Percentiles rank a stretch among this genome's conserved stretches.
phyloP scores from a whole-genome alignment of 2,113 vertebrate species.

The Stigmatopora nigra region DNA sequence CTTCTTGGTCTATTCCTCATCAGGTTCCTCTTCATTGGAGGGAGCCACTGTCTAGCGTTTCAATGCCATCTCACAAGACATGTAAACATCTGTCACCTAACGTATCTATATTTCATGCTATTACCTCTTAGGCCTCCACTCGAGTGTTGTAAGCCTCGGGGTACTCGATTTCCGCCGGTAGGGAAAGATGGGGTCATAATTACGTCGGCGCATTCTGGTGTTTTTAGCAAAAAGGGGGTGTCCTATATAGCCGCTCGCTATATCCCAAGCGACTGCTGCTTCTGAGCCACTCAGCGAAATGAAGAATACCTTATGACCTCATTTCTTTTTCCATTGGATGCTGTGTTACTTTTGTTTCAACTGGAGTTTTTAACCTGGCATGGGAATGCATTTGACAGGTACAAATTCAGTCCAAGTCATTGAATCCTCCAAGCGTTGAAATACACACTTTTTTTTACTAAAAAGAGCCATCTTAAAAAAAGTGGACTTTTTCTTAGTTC shows the following conservation, averaged over 20 bases:
- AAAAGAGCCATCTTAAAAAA: not conserved
- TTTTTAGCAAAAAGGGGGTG: constrained; percentile 62
- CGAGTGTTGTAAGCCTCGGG: constrained; percentile 64
- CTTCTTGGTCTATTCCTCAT: constrained; percentile 49
- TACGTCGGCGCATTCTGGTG: constrained; percentile 50
- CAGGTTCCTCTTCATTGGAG: constrained; percentile 55
- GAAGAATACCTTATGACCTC: constrained; percentile 62
- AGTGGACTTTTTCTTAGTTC: not conserved
- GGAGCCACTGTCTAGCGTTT: constrained; percentile 57
- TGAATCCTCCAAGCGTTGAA: constrained; percentile 8
- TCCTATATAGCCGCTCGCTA: constrained; percentile 58
- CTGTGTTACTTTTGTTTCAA: constrained; percentile 37
- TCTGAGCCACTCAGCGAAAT: constrained; percentile 68
- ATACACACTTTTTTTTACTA: constrained; percentile 1
- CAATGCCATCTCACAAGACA: constrained; percentile 55
- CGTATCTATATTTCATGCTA: constrained; percentile 68
- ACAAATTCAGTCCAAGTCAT: constrained; percentile 12
- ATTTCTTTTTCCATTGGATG: constrained; percentile 60
- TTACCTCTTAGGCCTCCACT: constrained; percentile 69
- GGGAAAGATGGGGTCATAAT: constrained; percentile 65
- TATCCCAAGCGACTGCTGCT: constrained; percentile 62
- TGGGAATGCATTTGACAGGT: constrained; percentile 36
- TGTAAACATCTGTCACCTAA: constrained; percentile 64
- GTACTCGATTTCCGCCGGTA: constrained; percentile 58
- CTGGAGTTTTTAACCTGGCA: constrained; percentile 32